Conservation (phyloP, 2,888 invertebrate genomes). For the Erebia epiphron region DNA sequence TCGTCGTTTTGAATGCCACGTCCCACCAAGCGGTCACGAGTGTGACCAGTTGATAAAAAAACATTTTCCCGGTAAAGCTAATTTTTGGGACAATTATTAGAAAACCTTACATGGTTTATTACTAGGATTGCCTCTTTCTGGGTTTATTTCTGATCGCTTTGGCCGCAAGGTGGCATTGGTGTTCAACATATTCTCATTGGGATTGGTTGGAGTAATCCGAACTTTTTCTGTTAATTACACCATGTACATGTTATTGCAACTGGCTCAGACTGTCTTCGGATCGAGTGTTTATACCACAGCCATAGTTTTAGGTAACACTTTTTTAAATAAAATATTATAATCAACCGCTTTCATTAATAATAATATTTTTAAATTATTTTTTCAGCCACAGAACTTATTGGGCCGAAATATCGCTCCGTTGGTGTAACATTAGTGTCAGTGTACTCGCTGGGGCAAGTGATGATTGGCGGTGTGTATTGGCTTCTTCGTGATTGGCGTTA, state of each 20-base stretch:
- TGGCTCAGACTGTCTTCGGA: conserved; percentile 5
- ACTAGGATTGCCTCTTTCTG: conserved; percentile 10
- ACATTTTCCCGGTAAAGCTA: no score
- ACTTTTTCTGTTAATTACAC: conserved; percentile 17
- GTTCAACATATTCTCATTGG: conserved; percentile 3
- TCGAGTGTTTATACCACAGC: conserved; percentile 11
- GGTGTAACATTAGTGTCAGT: conserved; percentile 86
- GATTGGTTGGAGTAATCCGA: conserved; percentile 4
- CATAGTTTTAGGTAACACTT: conserved; percentile 2
- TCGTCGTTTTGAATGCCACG: no score
- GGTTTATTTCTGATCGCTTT: conserved; percentile 18
- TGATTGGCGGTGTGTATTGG: conserved; percentile 86
- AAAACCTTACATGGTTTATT: no score
- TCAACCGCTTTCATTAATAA: neutral
- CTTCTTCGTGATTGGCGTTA: conserved; percentile 86
- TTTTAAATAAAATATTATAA: neutral
- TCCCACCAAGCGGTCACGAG: no score
- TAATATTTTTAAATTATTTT: neutral
- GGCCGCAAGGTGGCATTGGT: conserved; percentile 15
- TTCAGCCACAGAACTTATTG: conserved; percentile 85
- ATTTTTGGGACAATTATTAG: no score
- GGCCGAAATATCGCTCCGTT: conserved; percentile 87
- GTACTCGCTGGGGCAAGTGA: conserved; percentile 87
- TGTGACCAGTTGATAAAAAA: no score
- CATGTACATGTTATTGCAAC: conserved; percentile 17